These are phyloP conservation scores for Phthorimaea operculella DNA, from an alignment of 1,140 invertebrate species.

Conservation along the genomic window DNA sequence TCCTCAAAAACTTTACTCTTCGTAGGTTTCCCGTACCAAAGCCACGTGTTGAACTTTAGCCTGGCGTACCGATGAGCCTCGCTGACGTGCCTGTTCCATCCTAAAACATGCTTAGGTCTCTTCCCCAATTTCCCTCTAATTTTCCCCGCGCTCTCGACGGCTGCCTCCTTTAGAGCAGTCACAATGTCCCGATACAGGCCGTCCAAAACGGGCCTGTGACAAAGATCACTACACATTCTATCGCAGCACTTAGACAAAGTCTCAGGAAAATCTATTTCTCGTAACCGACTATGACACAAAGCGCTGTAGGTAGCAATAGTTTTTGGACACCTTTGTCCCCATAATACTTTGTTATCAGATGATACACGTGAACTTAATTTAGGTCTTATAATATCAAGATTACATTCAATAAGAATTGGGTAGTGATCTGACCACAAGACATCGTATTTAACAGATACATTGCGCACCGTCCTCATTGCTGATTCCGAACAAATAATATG, in stretches of 20 bases:
- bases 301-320: conserved; percentile 13
- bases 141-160: background rate
- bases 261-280: conserved; percentile 12
- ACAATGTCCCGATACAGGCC: conserved; percentile 16
- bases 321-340: conserved; percentile 11
- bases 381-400: background rate
- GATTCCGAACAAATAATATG: background rate
- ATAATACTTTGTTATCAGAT: conserved; percentile 10
- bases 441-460: background rate
- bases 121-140: background rate
- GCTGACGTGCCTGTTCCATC: background rate
- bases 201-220: conserved; percentile 11
- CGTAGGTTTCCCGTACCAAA: background rate
- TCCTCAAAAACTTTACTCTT: background rate
- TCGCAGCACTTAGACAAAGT: conserved; percentile 12
- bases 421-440: background rate
- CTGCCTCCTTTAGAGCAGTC: conserved; percentile 11
- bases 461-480: background rate
- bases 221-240: conserved; percentile 8
- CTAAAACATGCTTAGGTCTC: background rate
- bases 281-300: conserved; percentile 10
- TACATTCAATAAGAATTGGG: background rate
- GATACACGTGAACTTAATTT: background rate
- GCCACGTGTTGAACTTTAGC: background rate
- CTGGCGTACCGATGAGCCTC: background rate